Evolutionary conservation across 2,888 invertebrate genomes (phyloP), one percentile per base, ranked within the genome.

Genomic region (Tipula vernalis): DNA sequence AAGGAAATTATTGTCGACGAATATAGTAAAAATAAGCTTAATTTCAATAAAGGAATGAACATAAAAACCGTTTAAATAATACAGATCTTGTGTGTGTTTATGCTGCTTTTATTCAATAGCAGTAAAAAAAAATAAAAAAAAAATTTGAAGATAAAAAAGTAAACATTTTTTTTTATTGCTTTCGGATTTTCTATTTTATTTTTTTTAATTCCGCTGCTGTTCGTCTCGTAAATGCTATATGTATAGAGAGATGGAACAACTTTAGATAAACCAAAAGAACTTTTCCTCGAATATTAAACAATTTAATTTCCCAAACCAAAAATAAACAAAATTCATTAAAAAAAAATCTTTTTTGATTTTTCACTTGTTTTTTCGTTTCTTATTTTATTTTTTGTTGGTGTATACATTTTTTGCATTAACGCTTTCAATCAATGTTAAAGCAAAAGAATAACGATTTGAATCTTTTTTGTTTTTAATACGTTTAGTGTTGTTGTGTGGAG

Each of bases 301-400:
- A 71, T 71, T 71, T 71, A 71, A 71, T 71, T 71, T 71, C 71
- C 71, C 71, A 71, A 71, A 71, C 71, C 71, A 71, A 71, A 71
- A 28, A 71, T 71, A 71, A 71, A 71, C 71, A 28, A 71, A 71
- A 71, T 71, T 71, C 71, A 71, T 71, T 71, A 71, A 71, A 71
- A 28, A 71, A 18, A 71, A 15, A n/a, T 71, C 71, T 28, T 71
- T 51, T 57, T 71, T 71, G 71, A 71, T 71, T 71, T 57, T 71
- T 71, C 28, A 71, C 71, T 71, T 71, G 71, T 71, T 71, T 71
- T 51, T 39, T 6, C 3, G 5, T 6, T 39, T 39, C 6, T 39
- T 39, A 10, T 71, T 28, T 18, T 71, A 51, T 71, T 51, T 44
- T 71, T 28, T 18, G 71, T 71, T 71, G 71, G 71, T 28, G 28